Conservation (phyloP, 2,113 vertebrate species). For the Todiramphus saurophagus region DNA sequence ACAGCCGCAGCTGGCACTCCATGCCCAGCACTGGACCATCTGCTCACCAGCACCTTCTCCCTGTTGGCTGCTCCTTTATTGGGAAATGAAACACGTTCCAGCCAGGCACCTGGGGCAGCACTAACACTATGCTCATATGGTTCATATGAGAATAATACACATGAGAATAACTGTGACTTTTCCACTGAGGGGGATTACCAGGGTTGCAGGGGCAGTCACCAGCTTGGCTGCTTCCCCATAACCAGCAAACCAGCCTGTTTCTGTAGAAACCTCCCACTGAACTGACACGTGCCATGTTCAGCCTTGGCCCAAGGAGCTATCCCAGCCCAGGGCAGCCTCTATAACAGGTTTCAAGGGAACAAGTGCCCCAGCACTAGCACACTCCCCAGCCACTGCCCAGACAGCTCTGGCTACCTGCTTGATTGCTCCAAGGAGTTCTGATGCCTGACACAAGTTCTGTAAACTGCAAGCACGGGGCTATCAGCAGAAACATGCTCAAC, state of each 20-base stretch:
- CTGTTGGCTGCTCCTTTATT: accelerated
- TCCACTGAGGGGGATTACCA: not conserved
- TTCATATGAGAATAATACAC: no score
- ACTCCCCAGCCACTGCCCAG: not conserved
- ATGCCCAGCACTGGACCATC: not conserved
- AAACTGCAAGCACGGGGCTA: no score
- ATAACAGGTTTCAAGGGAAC: not conserved
- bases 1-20: accelerated
- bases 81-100: not conserved
- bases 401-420: not conserved
- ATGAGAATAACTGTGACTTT: not conserved
- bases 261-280: not conserved
- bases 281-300: accelerated
- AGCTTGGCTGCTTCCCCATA: not conserved
- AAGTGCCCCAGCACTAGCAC: not conserved
- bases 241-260: not conserved
- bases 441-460: accelerated
- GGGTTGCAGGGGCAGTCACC: no score
- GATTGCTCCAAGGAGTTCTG: not conserved
- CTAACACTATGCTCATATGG: accelerated
- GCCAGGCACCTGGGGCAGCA: not conserved
- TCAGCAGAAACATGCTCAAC: not conserved
- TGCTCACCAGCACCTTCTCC: not conserved
- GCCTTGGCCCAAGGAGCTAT: not conserved
- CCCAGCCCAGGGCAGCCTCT: not conserved